These are phyloP conservation scores for Rhingia campestris DNA, from an alignment of 2,888 invertebrate genomes.

Conservation along the genomic window DNA sequence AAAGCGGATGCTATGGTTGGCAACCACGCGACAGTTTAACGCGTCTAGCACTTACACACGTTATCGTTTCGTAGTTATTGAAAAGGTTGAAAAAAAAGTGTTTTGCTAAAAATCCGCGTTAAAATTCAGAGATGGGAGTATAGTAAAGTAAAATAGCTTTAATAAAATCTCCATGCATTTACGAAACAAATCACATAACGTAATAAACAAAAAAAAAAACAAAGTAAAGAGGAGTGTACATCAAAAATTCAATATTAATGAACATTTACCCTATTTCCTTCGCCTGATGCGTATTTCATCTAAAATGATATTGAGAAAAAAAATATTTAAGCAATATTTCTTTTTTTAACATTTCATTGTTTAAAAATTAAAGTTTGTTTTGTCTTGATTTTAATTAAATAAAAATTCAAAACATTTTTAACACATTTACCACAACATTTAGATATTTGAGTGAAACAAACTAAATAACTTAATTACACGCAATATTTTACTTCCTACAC, in stretches of 20 bases:
- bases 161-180: background rate
- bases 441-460: conserved; percentile 33
- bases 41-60: no score
- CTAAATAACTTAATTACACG: conserved; percentile 16
- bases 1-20: no score
- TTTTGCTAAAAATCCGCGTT: no score
- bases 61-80: no score
- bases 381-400: conserved; percentile 4
- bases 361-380: background rate
- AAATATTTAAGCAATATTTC: conserved; percentile 50
- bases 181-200: background rate
- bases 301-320: conserved; percentile 78
- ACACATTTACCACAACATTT: conserved; percentile 52
- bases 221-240: background rate
- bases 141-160: background rate
- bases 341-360: background rate
- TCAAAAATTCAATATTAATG: conserved; percentile 1
- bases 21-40: no score
- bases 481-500: background rate
- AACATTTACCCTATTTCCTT: conserved; percentile 70
- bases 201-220: background rate
- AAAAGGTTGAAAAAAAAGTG: no score
- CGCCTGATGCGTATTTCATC: conserved; percentile 77
- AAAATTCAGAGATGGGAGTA: no score
- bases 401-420: conserved; percentile 21